These are phyloP conservation scores for Aphelinus certus DNA, from an alignment of 1,140 invertebrate genomes.

Conservation along the genomic window DNA sequence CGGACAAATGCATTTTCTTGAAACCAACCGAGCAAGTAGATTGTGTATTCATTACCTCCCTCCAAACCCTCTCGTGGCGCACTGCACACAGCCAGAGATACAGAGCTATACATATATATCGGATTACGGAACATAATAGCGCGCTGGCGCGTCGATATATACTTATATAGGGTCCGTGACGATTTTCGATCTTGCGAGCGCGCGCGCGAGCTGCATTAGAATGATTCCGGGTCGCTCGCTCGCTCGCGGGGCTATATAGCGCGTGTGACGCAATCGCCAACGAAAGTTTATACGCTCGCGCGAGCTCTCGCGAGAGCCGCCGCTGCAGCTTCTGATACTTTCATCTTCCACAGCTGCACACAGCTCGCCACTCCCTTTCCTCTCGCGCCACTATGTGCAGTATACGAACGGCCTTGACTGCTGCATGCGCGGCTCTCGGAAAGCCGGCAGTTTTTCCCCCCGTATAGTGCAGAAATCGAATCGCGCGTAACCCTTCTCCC, in stretches of 20 bases:
- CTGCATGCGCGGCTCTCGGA: not conserved
- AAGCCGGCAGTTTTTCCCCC: conserved; percentile 2
- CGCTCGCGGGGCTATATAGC: not conserved
- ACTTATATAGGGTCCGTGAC: no score
- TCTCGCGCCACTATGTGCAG: not conserved
- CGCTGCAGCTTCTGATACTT: conserved; percentile 22
- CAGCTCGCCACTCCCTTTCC: conserved; percentile 30
- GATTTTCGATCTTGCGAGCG: conserved; percentile 24
- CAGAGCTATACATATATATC: no score
- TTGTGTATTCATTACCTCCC: no score
- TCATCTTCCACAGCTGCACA: conserved; percentile 24
- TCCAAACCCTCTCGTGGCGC: no score
- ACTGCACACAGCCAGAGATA: not conserved
- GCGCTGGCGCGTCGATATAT: no score
- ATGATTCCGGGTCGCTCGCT: conserved; percentile 35
- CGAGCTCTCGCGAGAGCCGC: conserved; percentile 9
- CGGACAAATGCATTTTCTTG: conserved; percentile 36
- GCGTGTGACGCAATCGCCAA: conserved; percentile 22
- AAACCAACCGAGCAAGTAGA: not conserved
- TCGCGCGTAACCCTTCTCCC: no score
- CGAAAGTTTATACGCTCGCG: conserved; percentile 27
- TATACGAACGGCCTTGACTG: conserved; percentile 33
- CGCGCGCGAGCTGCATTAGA: conserved; percentile 1
- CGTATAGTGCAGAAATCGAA: no score
- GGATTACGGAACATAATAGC: conserved; percentile 7